phyloP scores from a whole-genome alignment of 2,113 vertebrate species.

The Pachypanchax playfairii region DNA sequence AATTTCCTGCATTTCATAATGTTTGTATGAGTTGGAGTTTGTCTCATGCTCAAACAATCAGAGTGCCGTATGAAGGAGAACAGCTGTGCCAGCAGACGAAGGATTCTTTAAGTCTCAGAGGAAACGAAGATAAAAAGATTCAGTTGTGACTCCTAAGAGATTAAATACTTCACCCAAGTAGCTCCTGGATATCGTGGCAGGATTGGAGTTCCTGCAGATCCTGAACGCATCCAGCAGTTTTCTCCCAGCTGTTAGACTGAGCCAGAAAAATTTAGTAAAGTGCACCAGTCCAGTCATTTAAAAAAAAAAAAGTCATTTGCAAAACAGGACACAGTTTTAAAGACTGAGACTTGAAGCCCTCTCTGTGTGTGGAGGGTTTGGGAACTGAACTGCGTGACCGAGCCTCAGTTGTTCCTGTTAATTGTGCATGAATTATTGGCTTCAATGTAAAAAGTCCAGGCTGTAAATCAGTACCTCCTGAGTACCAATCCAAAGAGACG shows the following conservation, averaged over 20 bases:
- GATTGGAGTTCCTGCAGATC: not conserved
- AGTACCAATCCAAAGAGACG: not conserved
- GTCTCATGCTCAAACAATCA: not conserved
- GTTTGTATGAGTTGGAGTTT: not conserved
- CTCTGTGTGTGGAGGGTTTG: slow-evolving; percentile 1
- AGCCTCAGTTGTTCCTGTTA: slow-evolving; percentile 2
- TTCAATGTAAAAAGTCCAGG: not conserved
- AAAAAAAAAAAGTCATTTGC: slow-evolving; percentile 13
- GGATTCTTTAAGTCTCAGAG: not conserved
- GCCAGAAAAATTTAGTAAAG: not conserved
- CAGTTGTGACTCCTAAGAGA: slow-evolving; percentile 27
- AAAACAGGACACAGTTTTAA: slow-evolving; percentile 15
- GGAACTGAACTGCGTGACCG: not conserved
- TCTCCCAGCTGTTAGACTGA: not conserved
- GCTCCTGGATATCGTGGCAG: not conserved
- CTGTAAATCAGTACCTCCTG: not conserved
- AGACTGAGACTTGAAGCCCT: slow-evolving; percentile 8
- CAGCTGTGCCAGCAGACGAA: slow-evolving; percentile 4
- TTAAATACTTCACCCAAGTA: slow-evolving; percentile 15
- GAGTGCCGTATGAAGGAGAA: slow-evolving; percentile 4
- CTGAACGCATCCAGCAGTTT: slow-evolving; percentile 1
- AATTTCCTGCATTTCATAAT: no score
- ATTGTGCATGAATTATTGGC: not conserved
- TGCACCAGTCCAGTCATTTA: slow-evolving; percentile 2
- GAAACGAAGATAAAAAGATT: not conserved